phyloP scores from a whole-genome alignment of 2,888 invertebrate genomes.

The Gymnocheta viridis region DNA sequence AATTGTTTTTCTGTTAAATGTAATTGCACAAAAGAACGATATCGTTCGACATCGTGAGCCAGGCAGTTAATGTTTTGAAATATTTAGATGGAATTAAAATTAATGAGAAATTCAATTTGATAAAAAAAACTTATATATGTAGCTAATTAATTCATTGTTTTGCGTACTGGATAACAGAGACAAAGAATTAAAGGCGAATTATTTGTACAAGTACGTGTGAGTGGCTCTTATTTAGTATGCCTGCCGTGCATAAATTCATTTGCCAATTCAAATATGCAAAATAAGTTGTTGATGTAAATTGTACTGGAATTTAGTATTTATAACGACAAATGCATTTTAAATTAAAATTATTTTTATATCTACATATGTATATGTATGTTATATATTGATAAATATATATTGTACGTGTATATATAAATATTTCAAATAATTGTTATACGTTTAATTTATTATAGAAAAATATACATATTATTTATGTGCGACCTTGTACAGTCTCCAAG shows the following conservation, averaged over 20 bases:
- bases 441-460: slow-evolving; percentile 8
- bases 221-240: slow-evolving; percentile 39
- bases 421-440: slow-evolving; percentile 30
- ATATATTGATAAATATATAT: slow-evolving; percentile 29
- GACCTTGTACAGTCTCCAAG: slow-evolving; percentile 38
- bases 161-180: neutral
- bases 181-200: neutral
- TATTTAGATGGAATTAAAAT: neutral
- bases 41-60: no score
- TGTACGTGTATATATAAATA: slow-evolving; percentile 36
- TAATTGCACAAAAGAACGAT: no score
- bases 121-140: neutral
- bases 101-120: neutral
- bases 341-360: slow-evolving; percentile 1
- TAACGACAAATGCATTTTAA: slow-evolving; percentile 45
- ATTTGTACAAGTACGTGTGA: neutral
- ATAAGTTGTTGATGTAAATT: slow-evolving; percentile 35
- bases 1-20: no score
- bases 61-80: neutral
- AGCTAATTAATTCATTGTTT: slow-evolving; percentile 36
- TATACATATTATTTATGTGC: slow-evolving; percentile 18
- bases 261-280: slow-evolving; percentile 44
- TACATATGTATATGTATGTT: slow-evolving; percentile 5
- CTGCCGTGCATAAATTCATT: slow-evolving; percentile 1
- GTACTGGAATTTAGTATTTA: slow-evolving; percentile 35